Evolutionary conservation across 1,140 invertebrate genomes (phyloP).

Genomic region (Papilio xuthus): DNA sequence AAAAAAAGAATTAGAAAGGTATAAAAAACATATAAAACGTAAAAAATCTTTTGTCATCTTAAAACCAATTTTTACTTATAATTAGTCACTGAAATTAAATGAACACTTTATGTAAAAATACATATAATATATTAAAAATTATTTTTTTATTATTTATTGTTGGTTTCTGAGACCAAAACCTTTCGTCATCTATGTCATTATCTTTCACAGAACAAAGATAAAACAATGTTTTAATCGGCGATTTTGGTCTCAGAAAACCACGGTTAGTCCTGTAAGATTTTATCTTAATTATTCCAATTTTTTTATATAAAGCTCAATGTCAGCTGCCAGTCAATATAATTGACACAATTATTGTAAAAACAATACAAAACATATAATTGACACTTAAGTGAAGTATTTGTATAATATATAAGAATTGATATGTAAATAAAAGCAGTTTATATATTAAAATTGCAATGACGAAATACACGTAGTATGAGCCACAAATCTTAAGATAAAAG

Average conservation of each 20-base stretch:
- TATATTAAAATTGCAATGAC: not conserved
- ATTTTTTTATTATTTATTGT: not conserved
- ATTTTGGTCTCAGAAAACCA: too few species aligned
- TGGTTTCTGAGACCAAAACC: too few species aligned
- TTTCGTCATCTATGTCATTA: too few species aligned
- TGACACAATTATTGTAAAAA: slow-evolving; percentile 1
- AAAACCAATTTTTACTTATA: not conserved
- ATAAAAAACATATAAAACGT: not conserved
- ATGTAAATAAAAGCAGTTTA: not conserved
- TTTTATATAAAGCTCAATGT: slow-evolving; percentile 5
- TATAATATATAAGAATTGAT: not conserved
- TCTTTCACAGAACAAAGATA: too few species aligned
- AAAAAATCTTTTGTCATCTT: not conserved
- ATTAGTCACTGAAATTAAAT: not conserved
- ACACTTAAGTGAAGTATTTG: not conserved
- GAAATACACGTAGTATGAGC: not conserved
- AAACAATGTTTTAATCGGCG: too few species aligned
- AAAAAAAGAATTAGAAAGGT: not conserved
- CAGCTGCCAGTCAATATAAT: not conserved
- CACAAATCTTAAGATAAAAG: not conserved
- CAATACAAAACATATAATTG: not conserved
- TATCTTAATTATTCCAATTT: too few species aligned
- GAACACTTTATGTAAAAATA: not conserved
- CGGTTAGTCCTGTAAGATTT: not conserved
- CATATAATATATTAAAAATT: not conserved